Base-by-base conservation (phyloP, 2,113 vertebrate genomes). In the Microtus oregoni region DNA sequence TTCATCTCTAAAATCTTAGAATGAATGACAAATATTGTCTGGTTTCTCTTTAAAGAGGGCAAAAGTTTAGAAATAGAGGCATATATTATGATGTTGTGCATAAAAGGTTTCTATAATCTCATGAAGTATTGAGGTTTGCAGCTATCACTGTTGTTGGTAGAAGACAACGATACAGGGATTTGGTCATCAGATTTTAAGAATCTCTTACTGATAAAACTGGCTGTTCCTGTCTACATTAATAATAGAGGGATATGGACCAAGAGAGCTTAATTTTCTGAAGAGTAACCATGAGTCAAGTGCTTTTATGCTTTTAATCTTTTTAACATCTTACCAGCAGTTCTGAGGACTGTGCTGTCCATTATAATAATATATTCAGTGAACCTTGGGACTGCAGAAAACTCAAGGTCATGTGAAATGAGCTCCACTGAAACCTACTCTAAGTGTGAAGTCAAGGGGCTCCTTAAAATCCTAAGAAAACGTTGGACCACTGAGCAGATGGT, bases 261-360 rank as follows among this genome's bases (percentile, higher is more conserved):
- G 65, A 86, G 6, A 92, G 35, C 75, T 93, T 41, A 86, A 83
- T 93, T 96, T 95, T 96, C 81, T 90, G 35, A 94, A 41, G 92
- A 70, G 19, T 61, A 9, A 47, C 30, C 26, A 78, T 28, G 63
- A 89, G 6, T 96, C 75, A 47, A 1, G 73, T 94, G 68, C 44
- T 91, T 94, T 96, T 92, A 26, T 75, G n/a, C 2, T 91, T 52
- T 91, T 61, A 83, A 87, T 28, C 77, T 44, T 87, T 88, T 92
- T 72, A 17, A 61, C 90, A 47, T 90, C 47, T 70, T 90, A 73
- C 5, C 28, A 85, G 12, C 38, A 96, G 9, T 92, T 96, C 92
- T 90, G 61, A 90, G 35, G 30, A 70, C 44, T 55, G 0, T 67
- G 30, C 30, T 91, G 1, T 35, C n/a, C 0, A 17, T 91, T 93